Conservation (phyloP, 2,113 vertebrate species). For the Buteo buteo region DNA sequence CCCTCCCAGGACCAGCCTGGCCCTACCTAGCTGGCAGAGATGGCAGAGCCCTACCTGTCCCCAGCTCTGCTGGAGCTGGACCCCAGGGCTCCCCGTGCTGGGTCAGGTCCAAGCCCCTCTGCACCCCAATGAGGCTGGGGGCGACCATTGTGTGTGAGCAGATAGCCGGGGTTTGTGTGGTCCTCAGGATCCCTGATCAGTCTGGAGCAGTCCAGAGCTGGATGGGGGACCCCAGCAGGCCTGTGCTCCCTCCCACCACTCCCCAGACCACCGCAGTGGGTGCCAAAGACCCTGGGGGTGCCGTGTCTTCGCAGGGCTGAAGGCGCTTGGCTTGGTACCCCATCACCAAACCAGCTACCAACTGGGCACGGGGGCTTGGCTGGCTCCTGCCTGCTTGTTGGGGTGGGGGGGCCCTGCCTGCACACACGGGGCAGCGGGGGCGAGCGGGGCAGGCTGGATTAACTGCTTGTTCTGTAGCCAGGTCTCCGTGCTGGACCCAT, state of each 20-base stretch:
- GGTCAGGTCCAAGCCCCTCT: not conserved
- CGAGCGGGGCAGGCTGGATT: not conserved
- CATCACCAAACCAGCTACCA: not conserved
- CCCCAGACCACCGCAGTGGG: not conserved
- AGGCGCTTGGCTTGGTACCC: not conserved
- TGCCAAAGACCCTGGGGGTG: not conserved
- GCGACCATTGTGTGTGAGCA: accelerated
- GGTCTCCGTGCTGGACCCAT: slow-evolving; percentile 32
- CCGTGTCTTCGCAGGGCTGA: not conserved
- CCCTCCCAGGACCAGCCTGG: not conserved
- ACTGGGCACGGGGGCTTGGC: not conserved
- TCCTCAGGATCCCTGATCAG: not conserved
- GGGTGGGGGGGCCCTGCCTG: not conserved
- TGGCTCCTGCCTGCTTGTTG: not conserved
- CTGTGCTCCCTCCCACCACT: accelerated
- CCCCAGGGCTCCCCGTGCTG: accelerated
- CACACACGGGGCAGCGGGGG: not conserved
- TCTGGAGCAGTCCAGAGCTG: not conserved
- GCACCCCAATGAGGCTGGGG: not conserved
- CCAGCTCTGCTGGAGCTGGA: not conserved
- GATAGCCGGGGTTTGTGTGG: not conserved
- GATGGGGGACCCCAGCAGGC: not conserved
- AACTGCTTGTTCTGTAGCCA: slow-evolving; percentile 65
- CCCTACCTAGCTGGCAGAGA: not conserved
- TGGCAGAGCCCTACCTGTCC: not conserved